Evolutionary conservation across 1,140 invertebrate species (phyloP).

Genomic region (Drosophila orena): DNA sequence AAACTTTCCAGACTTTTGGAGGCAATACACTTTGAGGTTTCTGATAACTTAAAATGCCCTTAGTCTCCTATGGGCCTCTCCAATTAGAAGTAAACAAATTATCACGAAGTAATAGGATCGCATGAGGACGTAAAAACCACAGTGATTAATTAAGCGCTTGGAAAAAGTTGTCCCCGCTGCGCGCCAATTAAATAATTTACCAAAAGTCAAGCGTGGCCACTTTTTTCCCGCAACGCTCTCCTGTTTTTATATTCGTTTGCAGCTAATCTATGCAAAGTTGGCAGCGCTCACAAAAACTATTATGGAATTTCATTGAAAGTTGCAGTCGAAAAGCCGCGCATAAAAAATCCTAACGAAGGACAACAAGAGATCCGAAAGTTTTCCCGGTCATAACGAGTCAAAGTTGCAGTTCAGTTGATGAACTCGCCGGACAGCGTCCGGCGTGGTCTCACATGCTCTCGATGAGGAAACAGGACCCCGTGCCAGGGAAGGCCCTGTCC

Average conservation of each 20-base stretch:
- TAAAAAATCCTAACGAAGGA: conserved; percentile 26
- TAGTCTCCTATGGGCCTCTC: neutral
- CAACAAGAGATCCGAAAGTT: conserved; percentile 56
- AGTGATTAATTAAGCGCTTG: conserved; percentile 25
- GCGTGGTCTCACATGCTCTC: conserved; percentile 59
- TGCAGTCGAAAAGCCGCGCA: conserved; percentile 67
- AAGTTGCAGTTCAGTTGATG: conserved; percentile 71
- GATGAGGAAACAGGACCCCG: conserved; percentile 2
- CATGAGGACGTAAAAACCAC: neutral
- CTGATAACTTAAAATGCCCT: neutral
- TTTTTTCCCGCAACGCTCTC: conserved; percentile 9
- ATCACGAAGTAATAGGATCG: neutral
- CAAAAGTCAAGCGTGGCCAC: conserved; percentile 11
- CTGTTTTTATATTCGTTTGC: conserved; percentile 24
- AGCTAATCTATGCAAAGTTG: conserved; percentile 66
- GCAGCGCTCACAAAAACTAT: conserved; percentile 50
- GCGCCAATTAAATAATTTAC: conserved; percentile 59
- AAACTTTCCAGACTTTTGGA: conserved; percentile 29
- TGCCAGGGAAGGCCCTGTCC: neutral
- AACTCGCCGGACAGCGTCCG: conserved; percentile 39
- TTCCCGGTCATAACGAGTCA: conserved; percentile 58
- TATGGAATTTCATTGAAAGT: conserved; percentile 75
- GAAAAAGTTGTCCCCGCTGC: conserved; percentile 15
- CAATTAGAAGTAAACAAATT: neutral
- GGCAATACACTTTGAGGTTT: neutral